These are phyloP conservation scores for Toxotes jaculatrix DNA, from an alignment of 2,113 vertebrate genomes.

Conservation along the genomic window DNA sequence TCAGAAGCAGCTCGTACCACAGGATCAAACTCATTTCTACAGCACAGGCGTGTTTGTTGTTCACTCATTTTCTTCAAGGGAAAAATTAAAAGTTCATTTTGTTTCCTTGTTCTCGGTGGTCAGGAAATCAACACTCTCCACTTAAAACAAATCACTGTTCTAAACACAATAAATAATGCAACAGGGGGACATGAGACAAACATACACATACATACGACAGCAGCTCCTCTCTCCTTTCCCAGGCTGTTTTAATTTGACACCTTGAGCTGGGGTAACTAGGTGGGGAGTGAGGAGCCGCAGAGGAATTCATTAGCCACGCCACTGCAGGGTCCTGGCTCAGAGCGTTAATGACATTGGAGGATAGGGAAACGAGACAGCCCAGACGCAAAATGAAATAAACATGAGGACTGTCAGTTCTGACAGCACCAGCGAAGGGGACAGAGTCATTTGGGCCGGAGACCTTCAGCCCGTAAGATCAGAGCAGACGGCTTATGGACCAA, in stretches of 20 bases:
- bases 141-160: conserved; percentile 38
- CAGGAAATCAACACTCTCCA: conserved; percentile 31
- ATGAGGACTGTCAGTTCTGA: conserved; percentile 97
- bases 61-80: conserved; percentile 24
- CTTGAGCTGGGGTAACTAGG: conserved; percentile 94
- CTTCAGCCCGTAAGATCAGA: conserved; percentile 87
- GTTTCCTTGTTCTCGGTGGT: conserved; percentile 36
- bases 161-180: conserved; percentile 54
- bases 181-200: conserved; percentile 40
- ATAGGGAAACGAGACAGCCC: conserved; percentile 93
- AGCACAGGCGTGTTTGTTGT: conserved; percentile 22
- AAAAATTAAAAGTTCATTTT: conserved; percentile 33
- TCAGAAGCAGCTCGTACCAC: conserved; percentile 27
- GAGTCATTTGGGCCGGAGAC: conserved; percentile 90
- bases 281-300: conserved; percentile 89
- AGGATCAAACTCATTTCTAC: conserved; percentile 49
- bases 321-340: conserved; percentile 92
- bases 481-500: conserved; percentile 84
- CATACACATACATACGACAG: conserved; percentile 50
- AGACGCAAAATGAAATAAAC: conserved; percentile 97
- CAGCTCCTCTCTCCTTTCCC: conserved; percentile 70
- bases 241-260: conserved; percentile 97
- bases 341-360: conserved; percentile 96
- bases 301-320: conserved; percentile 97
- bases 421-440: conserved; percentile 88